Percentiles rank a stretch among this genome's conserved stretches.
Evolutionary conservation across 53 echinoderm and acorn worm genomes (phyloP).

Genomic region (Echinometra lucunter): DNA sequence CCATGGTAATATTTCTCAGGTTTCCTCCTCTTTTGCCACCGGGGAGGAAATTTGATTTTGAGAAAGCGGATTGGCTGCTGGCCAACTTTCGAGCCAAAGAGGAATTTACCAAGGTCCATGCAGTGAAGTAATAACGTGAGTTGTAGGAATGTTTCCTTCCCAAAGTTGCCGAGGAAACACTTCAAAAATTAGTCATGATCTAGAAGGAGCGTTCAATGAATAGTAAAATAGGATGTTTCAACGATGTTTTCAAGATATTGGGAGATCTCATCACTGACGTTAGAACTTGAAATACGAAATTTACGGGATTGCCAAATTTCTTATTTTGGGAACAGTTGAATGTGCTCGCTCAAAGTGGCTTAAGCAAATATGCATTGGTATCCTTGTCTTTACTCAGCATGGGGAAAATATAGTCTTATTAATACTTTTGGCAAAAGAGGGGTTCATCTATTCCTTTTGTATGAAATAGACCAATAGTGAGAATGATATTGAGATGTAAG

Average conservation of each 20-base stretch:
- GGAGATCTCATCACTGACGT: no score
- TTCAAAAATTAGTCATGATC: background rate
- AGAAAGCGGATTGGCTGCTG: constrained; percentile 17
- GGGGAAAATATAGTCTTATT: no score
- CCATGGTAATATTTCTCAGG: constrained; percentile 47
- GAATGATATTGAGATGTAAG: background rate
- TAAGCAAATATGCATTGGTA: no score
- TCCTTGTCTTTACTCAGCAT: no score
- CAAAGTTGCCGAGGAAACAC: background rate
- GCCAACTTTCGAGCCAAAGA: constrained; percentile 19
- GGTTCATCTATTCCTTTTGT: no score
- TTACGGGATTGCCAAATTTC: no score
- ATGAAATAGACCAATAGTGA: no score
- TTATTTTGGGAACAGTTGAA: no score
- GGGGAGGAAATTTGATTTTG: constrained; percentile 60
- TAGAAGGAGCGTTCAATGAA: background rate
- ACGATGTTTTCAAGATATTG: no score
- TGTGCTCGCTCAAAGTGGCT: no score
- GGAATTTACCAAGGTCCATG: background rate
- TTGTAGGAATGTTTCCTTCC: background rate
- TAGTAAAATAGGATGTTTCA: background rate
- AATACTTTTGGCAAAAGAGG: no score
- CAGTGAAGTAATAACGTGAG: background rate
- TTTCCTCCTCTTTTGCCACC: constrained; percentile 55
- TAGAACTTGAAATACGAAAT: no score